A percentile compares a stretch with the other conserved stretches of the same genome.
Conservation (phyloP, 2,888 invertebrate genomes). For the Drosophila atripex region DNA sequence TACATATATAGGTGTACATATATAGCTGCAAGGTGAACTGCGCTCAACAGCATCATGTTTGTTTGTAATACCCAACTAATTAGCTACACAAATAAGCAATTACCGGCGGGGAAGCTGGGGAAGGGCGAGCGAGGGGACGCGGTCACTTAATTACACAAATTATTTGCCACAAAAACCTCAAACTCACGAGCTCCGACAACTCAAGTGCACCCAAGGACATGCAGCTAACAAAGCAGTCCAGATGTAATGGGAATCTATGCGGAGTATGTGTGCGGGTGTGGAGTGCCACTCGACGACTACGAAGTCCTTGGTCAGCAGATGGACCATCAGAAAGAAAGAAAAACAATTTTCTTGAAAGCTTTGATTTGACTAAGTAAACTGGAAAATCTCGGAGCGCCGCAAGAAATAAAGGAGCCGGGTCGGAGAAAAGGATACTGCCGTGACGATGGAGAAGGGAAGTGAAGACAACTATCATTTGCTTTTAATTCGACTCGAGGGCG, state of each 20-base stretch:
- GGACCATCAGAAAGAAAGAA: constrained; percentile 42
- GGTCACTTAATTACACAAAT: constrained; percentile 56
- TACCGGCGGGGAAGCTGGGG: constrained; percentile 14
- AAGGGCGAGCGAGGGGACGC: neutral
- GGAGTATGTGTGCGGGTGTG: constrained; percentile 2
- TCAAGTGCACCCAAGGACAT: constrained; percentile 41
- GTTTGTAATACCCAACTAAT: constrained; percentile 46
- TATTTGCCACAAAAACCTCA: constrained; percentile 52
- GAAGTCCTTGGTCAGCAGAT: constrained; percentile 38
- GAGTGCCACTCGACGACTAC: neutral
- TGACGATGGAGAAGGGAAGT: constrained; percentile 1
- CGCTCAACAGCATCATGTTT: constrained; percentile 19
- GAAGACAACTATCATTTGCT: constrained; percentile 67
- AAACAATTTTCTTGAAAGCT: constrained; percentile 75
- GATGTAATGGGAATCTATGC: constrained; percentile 22
- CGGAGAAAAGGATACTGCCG: constrained; percentile 19
- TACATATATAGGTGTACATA: neutral
- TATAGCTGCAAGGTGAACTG: neutral
- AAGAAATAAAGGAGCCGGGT: constrained; percentile 1
- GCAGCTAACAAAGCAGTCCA: constrained; percentile 38
- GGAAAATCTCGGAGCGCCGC: constrained; percentile 48
- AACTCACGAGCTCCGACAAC: constrained; percentile 14
- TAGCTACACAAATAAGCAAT: constrained; percentile 50
- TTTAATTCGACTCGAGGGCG: constrained; percentile 75
- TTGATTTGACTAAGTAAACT: constrained; percentile 77